phyloP scores from a whole-genome alignment of 1,140 invertebrate species.

The Pectinophora gossypiella region DNA sequence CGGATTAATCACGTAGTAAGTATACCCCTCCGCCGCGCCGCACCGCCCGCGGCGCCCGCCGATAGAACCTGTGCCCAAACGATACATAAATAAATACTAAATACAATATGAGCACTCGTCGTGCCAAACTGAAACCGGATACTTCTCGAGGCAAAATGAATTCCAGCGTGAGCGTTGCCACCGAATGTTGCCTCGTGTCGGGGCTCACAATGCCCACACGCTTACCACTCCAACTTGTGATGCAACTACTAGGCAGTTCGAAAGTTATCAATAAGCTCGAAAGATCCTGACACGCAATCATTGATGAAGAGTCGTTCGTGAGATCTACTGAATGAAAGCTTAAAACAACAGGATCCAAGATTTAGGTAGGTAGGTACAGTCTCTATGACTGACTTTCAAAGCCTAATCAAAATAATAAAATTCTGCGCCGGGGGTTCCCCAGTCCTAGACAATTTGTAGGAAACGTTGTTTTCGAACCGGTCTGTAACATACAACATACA shows the following conservation, averaged over 20 bases:
- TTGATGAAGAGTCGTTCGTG: not conserved
- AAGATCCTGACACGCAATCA: too few relatives aligned
- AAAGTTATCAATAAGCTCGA: constrained; percentile 17
- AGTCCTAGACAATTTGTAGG: too few relatives aligned
- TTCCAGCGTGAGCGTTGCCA: constrained; percentile 68
- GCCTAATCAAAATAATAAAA: too few relatives aligned
- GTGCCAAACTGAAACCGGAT: constrained; percentile 72
- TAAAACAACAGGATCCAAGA: too few relatives aligned
- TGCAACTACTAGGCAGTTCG: constrained; percentile 33
- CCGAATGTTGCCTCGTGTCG: constrained; percentile 42
- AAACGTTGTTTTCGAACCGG: too few relatives aligned
- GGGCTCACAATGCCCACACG: constrained; percentile 9
- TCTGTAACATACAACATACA: too few relatives aligned
- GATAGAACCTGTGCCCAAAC: constrained; percentile 61
- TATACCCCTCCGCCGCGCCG: constrained; percentile 52
- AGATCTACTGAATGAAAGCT: too few relatives aligned
- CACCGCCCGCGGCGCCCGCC: constrained; percentile 35
- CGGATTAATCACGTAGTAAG: constrained; percentile 72
- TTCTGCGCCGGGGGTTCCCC: too few relatives aligned
- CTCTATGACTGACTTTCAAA: too few relatives aligned
- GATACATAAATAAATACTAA: constrained; percentile 71
- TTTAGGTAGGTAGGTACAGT: too few relatives aligned
- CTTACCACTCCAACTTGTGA: constrained; percentile 33
- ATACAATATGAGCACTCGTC: constrained; percentile 56
- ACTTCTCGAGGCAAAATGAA: constrained; percentile 68